Base-by-base conservation (phyloP, 2,113 vertebrate species). In the Heptranchias perlo region DNA sequence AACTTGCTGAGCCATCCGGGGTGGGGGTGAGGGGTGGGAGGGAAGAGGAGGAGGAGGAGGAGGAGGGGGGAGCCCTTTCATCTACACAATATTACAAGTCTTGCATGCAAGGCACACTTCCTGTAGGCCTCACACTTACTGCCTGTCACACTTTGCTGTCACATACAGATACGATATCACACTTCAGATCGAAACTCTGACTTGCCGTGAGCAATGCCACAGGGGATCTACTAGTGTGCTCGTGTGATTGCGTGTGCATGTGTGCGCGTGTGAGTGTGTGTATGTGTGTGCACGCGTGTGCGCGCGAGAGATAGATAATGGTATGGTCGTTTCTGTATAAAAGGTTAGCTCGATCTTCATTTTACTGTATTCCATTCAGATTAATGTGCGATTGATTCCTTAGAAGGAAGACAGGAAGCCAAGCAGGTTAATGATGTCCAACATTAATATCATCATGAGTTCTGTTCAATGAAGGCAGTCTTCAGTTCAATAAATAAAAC, bases 381-480 rank as follows among this genome's bases (percentile, higher is more conserved):
- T 52, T 89, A 52, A 89, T 13, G 25, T 14, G 5, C 54, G 47
- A 49, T 89, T 49, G 49, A 89, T 31, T 89, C 47, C 78, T 82
- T 18, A 44, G 78, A 82, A 16, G 31, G 4, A 89, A 89, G 86
- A 28, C 86, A 89, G 86, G 86, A 89, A 89, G 49, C 49, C 49
- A 49, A 89, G 86, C 4, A 49, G 49, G 86, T 89, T 82, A 49
- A 89, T 89, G 86, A 54, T 49, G 49, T 89, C 86, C 86, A 89
- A 89, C 25, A 89, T 39, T 52, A 89, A 89, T 89, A 89, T 54
- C 54, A 89, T 89, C 86, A 89, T 89, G 49, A 89, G 49, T 54
- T 28, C 49, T 31, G 86, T 14, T 89, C 86, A 89, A 54, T 89
- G 49, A 89, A 89, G 86, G 47, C 47, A 54, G 86, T 10, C 86